Evolutionary conservation across 2,797 vertebrate species (phyloP).

Genomic region (Crocodylus rhombifer): DNA sequence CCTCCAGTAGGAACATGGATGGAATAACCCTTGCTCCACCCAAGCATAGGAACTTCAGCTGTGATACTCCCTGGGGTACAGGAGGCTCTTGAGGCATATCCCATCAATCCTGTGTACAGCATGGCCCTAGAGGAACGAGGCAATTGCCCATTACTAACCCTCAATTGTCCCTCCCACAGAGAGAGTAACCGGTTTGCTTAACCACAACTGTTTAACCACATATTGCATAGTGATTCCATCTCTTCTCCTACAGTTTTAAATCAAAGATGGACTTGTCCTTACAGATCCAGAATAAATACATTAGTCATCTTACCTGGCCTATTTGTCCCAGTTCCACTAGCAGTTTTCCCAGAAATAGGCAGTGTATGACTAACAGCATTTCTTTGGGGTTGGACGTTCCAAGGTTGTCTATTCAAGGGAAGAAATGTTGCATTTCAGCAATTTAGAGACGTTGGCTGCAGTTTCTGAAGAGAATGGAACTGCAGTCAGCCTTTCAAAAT

Average conservation of each 20-base stretch:
- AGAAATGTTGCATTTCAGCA: conserved; percentile 60
- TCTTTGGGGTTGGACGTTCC: conserved; percentile 57
- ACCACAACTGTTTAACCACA: not conserved
- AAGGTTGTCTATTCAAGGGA: conserved; percentile 57
- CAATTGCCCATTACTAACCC: not conserved
- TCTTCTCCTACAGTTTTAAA: not conserved
- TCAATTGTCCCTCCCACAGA: not conserved
- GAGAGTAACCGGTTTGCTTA: not conserved
- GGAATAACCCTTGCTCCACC: not conserved
- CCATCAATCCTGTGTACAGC: not conserved
- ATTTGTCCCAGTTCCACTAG: conserved; percentile 4
- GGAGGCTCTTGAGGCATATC: not conserved
- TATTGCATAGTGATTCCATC: not conserved
- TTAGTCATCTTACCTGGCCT: conserved; percentile 37
- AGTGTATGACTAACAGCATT: conserved; percentile 50
- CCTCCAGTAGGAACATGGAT: not conserved
- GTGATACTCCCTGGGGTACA: not conserved
- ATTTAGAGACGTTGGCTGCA: conserved; percentile 31
- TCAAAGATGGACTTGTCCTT: conserved; percentile 23
- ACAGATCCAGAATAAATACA: not conserved
- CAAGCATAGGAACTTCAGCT: not conserved
- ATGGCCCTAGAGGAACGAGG: not conserved
- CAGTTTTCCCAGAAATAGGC: conserved; percentile 50
- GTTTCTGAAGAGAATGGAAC: conserved; percentile 48
- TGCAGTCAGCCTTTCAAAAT: conserved; percentile 34